Evolutionary conservation across 2,113 vertebrate genomes (phyloP).

Genomic region (Castor canadensis): DNA sequence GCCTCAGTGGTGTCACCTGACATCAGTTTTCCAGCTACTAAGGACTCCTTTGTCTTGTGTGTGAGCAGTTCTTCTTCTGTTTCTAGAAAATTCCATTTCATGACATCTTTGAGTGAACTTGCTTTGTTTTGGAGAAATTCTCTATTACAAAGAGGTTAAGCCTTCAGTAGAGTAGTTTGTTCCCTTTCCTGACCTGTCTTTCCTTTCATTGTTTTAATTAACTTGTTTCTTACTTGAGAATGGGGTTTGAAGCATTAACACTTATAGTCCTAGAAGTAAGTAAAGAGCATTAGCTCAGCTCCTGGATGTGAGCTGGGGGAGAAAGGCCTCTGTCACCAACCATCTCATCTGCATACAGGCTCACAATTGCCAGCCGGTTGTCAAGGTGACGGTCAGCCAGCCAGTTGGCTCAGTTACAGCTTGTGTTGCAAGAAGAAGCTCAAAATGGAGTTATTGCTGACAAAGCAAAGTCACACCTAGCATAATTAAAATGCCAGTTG

Average conservation of each 20-base stretch:
- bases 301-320: not conserved
- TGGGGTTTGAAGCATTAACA: too few relatives aligned
- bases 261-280: too few relatives aligned
- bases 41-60: not conserved
- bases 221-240: not conserved
- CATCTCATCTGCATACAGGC: not conserved
- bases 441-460: not conserved
- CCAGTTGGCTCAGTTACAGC: not conserved
- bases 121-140: not conserved
- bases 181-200: not conserved
- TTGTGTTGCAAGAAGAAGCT: not conserved
- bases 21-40: not conserved
- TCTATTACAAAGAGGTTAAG: not conserved
- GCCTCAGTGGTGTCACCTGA: not conserved
- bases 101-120: not conserved
- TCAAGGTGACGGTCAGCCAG: not conserved
- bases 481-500: not conserved
- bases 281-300: not conserved
- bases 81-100: not conserved
- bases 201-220: not conserved
- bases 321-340: not conserved
- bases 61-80: not conserved
- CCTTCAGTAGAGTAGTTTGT: not conserved
- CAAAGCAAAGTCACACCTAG: too few relatives aligned
- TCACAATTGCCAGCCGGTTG: too few relatives aligned